phyloP scores from a whole-genome alignment of 2,888 invertebrate species.

The Ichneumoninae sp. region DNA sequence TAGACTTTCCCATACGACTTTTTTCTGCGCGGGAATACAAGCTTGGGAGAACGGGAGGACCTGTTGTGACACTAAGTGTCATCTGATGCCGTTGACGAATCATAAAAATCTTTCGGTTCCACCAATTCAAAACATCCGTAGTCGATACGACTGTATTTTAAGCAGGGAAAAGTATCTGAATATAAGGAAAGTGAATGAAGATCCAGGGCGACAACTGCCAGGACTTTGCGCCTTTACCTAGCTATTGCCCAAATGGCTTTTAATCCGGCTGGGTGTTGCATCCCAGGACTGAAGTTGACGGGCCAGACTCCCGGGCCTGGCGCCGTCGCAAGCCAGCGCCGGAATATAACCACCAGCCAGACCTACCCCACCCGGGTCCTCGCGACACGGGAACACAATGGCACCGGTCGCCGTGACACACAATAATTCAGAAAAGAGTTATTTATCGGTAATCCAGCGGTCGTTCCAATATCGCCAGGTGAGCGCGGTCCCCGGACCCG shows the following conservation, averaged over 20 bases:
- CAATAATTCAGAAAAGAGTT: constrained; percentile 77
- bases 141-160: neutral
- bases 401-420: constrained; percentile 4
- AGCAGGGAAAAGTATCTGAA: neutral
- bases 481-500: constrained; percentile 63
- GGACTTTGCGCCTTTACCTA: neutral
- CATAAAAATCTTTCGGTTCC: neutral
- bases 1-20: too few relatives aligned
- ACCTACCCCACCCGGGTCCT: neutral
- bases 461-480: constrained; percentile 76
- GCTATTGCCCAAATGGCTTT: neutral
- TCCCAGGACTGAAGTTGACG: too few relatives aligned
- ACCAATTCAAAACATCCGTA: neutral
- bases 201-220: neutral
- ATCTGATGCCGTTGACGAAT: neutral
- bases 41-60: neutral
- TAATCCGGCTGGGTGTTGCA: neutral
- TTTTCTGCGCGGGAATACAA: neutral
- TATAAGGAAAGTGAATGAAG: neutral
- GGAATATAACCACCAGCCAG: neutral
- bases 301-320: too few relatives aligned
- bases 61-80: neutral
- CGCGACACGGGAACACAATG: constrained; percentile 21
- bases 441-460: constrained; percentile 77
- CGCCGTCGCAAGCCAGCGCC: too few relatives aligned